Evolutionary conservation across 2,113 vertebrate genomes (phyloP).

Genomic region (Balaenoptera acutorostrata): DNA sequence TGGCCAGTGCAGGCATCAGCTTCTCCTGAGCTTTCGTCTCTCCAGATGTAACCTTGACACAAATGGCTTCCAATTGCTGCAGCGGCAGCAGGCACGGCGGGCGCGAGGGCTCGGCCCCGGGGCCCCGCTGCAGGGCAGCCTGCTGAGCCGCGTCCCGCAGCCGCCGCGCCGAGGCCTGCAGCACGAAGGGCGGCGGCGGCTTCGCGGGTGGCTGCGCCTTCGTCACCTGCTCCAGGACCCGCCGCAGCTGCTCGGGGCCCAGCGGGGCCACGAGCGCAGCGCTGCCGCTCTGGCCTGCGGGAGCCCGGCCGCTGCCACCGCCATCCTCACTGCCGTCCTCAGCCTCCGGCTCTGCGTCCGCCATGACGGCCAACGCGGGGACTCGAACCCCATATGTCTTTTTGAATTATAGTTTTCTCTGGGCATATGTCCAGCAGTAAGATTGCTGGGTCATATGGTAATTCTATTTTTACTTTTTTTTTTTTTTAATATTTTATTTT

Average conservation of each 20-base stretch:
- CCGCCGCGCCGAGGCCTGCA: slow-evolving; percentile 87
- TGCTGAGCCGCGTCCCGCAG: slow-evolving; percentile 88
- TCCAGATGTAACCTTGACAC: slow-evolving; percentile 87
- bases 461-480: no score
- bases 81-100: slow-evolving; percentile 66
- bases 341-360: slow-evolving; percentile 65
- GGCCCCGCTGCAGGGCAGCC: slow-evolving; percentile 81
- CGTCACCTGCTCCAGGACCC: slow-evolving; percentile 87
- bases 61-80: slow-evolving; percentile 85
- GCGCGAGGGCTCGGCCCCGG: slow-evolving; percentile 68
- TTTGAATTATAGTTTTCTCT: no score
- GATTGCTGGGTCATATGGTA: no score
- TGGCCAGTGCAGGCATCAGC: slow-evolving; percentile 65
- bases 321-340: slow-evolving; percentile 57
- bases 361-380: slow-evolving; percentile 28
- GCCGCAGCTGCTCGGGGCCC: slow-evolving; percentile 84
- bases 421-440: no score
- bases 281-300: not conserved
- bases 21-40: slow-evolving; percentile 79
- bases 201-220: slow-evolving; percentile 52
- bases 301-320: not conserved
- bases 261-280: slow-evolving; percentile 66
- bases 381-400: slow-evolving; percentile 22
- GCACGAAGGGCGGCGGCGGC: slow-evolving; percentile 23
- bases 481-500: no score